A percentile compares a stretch with the other conserved stretches of the same genome.
These are phyloP conservation scores for Ferdinandea cuprea DNA, from an alignment of 2,888 invertebrate genomes.

Conservation along the genomic window DNA sequence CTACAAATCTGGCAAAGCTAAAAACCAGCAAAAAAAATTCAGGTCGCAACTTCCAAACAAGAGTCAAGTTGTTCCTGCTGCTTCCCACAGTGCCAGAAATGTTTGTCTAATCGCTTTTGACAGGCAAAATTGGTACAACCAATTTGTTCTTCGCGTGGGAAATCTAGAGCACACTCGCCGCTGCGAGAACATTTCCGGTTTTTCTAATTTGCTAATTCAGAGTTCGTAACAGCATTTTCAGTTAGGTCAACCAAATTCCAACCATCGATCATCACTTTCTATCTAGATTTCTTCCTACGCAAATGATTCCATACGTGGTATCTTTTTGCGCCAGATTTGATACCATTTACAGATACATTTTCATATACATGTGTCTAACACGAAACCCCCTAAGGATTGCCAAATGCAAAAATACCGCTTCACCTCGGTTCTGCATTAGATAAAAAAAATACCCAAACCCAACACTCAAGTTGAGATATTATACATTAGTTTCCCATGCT, in stretches of 20 bases:
- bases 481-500: conserved; percentile 12
- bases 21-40: no score
- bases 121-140: no score
- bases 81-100: no score
- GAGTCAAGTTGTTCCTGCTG: no score
- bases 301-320: not conserved
- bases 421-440: conserved; percentile 9
- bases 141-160: no score
- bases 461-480: conserved; percentile 17
- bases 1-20: no score
- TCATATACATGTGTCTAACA: not conserved
- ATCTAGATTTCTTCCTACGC: conserved; percentile 5
- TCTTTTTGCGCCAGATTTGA: not conserved
- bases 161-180: not conserved
- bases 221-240: no score
- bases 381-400: not conserved
- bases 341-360: not conserved
- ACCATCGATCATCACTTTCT: conserved; percentile 15
- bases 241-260: not conserved
- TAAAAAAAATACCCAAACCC: conserved; percentile 1
- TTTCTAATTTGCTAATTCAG: not conserved
- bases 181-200: not conserved
- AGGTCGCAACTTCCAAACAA: no score
- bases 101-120: no score
- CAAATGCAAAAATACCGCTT: not conserved